Evolutionary conservation across 2,888 invertebrate species (phyloP), one percentile per base, ranked within the genome.

Genomic region (Eilema caniola): DNA sequence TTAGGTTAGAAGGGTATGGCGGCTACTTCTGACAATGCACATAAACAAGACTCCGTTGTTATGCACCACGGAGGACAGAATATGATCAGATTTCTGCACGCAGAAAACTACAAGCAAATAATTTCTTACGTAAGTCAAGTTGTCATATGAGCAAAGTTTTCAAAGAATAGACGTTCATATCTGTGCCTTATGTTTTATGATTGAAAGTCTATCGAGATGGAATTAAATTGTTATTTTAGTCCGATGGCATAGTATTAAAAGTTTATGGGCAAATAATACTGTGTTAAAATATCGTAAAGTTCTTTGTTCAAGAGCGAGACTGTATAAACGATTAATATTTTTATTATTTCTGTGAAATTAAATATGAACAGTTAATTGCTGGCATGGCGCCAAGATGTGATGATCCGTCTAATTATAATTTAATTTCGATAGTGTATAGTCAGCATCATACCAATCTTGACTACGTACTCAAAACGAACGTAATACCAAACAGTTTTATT

Each of bases 211-310:
- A 53, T 60, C 20, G 28, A 60, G 28, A 25, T 59, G 28, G 20
- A 60, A 28, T 28, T 28, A 28, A 60, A 28, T 8, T 16, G 25
- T 60, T 47, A 63, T 25, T 28, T 47, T 47, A 47, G 47, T 47
- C 20, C 20, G 8, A 41, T 47, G 41, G 63, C 53, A 56, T n/a
- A 23, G 56, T 66, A 73, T 74, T 69, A 53, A 65, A 60, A 72
- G 53, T 77, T 81, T 73, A 79, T 70, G 41, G 68, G 0, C 61
- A 74, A 76, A 76, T 68, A 74, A 77, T n/a, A 7, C 11, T 81
- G 71, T 66, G 77, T 80, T 75, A 79, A 70, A 80, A 10, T 56
- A 60, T 67, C 79, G 69, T 81, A 74, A 81, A 79, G 28, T 63
- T 71, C 64, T 59, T 63, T 33, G 65, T 53, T 25, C n/a, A 31